Conservation (phyloP, 2,113 vertebrate genomes). For the Athene cunicularia region DNA sequence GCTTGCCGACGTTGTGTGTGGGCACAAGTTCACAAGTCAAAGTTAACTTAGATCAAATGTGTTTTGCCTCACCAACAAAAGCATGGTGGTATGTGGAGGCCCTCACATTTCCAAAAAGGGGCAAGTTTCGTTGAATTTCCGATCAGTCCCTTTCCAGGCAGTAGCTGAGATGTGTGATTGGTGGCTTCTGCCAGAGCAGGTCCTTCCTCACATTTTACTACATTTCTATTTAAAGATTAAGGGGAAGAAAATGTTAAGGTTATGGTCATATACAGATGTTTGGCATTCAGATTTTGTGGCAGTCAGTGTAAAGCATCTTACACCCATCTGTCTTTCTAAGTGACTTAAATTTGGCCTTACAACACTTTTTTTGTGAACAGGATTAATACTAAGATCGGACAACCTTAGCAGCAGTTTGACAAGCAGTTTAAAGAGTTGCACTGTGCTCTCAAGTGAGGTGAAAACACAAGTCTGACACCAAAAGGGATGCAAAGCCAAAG, state of each 20-base stretch:
- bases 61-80: background rate
- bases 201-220: background rate
- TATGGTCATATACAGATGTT: background rate
- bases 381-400: background rate
- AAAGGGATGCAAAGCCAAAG: background rate
- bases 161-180: background rate
- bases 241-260: background rate
- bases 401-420: background rate
- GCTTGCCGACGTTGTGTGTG: rapidly evolving
- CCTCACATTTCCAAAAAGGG: background rate
- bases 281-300: background rate
- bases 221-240: background rate
- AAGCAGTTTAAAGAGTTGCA: rapidly evolving
- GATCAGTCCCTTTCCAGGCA: rapidly evolving
- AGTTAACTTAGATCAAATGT: background rate
- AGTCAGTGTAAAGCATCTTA: background rate
- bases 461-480: background rate
- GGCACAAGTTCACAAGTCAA: background rate
- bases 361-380: background rate
- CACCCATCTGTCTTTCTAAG: background rate
- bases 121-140: background rate
- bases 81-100: too few species aligned
- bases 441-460: background rate
- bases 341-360: background rate
- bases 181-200: background rate